Percentiles rank a stretch among this genome's conserved stretches.
Evolutionary conservation across 2,797 vertebrate species (phyloP).

Genomic region (Bradypus variegatus): DNA sequence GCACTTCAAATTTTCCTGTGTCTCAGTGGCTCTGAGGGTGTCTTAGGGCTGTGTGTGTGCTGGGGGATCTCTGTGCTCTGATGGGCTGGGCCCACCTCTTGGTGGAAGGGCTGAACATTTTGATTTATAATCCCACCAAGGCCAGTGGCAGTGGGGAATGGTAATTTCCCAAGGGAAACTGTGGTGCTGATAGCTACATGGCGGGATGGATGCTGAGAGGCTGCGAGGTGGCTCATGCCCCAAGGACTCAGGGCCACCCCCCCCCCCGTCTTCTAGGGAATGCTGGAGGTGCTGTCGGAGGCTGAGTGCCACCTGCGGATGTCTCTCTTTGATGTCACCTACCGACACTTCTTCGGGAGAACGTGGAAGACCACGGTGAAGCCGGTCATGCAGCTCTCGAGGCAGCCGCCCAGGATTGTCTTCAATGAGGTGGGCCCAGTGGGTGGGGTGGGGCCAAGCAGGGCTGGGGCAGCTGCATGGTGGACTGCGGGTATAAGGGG

Average conservation of each 20-base stretch:
- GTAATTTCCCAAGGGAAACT: neutral
- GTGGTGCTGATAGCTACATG: neutral
- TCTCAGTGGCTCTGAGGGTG: neutral
- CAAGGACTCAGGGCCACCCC: neutral
- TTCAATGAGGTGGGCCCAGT: constrained; percentile 83
- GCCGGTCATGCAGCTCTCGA: constrained; percentile 54
- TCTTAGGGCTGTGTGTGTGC: neutral
- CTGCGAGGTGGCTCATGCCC: fast-evolving
- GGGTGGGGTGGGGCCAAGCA: neutral
- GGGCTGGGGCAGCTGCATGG: neutral
- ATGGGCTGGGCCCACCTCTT: neutral
- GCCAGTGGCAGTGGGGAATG: neutral
- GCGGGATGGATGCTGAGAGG: fast-evolving
- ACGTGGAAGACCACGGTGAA: constrained; percentile 82
- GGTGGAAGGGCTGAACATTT: neutral
- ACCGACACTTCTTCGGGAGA: constrained; percentile 88
- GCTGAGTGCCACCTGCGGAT: constrained; percentile 81
- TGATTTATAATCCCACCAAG: neutral
- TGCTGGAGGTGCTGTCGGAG: constrained; percentile 58
- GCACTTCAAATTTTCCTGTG: neutral
- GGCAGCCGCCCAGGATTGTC: constrained; percentile 60
- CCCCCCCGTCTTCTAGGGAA: constrained; percentile 58
- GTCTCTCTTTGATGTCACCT: constrained; percentile 84
- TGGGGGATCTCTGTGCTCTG: neutral
- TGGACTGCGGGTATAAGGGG: neutral